Conservation (phyloP, 2,888 invertebrate genomes). For the Nemurella pictetii region DNA sequence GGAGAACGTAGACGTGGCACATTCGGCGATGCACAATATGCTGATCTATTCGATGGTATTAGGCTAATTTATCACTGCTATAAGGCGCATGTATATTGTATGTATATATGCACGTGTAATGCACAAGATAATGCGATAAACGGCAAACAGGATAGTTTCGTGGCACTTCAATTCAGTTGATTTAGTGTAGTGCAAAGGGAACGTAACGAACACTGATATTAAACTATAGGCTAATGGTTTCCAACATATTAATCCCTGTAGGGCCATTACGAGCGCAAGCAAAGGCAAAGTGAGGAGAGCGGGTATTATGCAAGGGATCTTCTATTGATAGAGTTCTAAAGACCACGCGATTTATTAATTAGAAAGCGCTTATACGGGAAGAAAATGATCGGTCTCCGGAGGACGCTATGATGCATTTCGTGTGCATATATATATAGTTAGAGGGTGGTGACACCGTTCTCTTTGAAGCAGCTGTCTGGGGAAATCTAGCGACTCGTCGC, state of each 20-base stretch:
- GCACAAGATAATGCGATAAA: slow-evolving; percentile 6
- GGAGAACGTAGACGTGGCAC: not conserved
- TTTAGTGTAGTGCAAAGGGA: not conserved
- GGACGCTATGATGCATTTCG: not conserved
- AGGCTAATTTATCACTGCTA: not conserved
- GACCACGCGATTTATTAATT: slow-evolving; percentile 7
- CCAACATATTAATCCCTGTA: slow-evolving; percentile 13
- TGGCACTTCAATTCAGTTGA: not conserved
- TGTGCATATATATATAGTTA: too few species aligned
- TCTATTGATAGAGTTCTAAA: slow-evolving; percentile 1
- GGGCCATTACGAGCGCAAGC: not conserved
- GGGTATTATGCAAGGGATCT: not conserved
- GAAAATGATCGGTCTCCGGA: not conserved
- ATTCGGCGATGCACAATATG: not conserved
- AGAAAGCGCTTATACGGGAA: not conserved
- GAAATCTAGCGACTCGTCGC: not conserved
- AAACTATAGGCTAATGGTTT: slow-evolving; percentile 4
- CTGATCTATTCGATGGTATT: not conserved
- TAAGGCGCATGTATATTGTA: not conserved
- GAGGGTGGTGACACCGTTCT: not conserved
- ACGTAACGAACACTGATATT: not conserved
- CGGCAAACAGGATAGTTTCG: not conserved
- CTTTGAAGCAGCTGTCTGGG: not conserved
- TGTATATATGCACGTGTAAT: slow-evolving; percentile 6
- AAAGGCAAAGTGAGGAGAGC: not conserved